phyloP scores from a whole-genome alignment of 1,140 invertebrate species.

The Liolophura sinensis region DNA sequence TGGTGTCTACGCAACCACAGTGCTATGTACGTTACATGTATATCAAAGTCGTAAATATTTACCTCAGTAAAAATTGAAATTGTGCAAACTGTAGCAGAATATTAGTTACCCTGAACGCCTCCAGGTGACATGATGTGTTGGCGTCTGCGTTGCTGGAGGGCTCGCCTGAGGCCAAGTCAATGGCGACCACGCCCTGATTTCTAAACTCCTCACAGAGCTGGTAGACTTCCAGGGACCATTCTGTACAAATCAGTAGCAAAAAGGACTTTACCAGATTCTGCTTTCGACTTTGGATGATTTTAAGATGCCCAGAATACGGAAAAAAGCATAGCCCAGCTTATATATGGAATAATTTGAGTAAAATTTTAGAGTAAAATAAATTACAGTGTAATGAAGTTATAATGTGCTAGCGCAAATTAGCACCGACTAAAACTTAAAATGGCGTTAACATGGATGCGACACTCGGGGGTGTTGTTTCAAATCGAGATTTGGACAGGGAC shows the following conservation, averaged over 20 bases:
- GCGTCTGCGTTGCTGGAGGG: slow-evolving; percentile 36
- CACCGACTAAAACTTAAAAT: too few relatives aligned
- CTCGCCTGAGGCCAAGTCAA: slow-evolving; percentile 67
- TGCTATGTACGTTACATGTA: too few relatives aligned
- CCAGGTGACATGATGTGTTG: slow-evolving; percentile 40
- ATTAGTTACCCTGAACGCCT: slow-evolving; percentile 39
- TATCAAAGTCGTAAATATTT: too few relatives aligned
- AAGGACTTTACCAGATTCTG: background rate
- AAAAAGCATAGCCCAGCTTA: background rate
- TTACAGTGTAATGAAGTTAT: background rate
- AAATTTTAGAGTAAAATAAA: background rate
- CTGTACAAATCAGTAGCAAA: slow-evolving; percentile 35
- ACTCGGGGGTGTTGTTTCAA: too few relatives aligned
- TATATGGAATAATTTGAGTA: background rate
- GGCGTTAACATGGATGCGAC: too few relatives aligned
- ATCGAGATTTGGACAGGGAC: too few relatives aligned
- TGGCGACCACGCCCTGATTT: slow-evolving; percentile 64
- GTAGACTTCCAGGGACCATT: slow-evolving; percentile 60
- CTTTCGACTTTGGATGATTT: background rate
- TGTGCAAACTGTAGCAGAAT: too few relatives aligned
- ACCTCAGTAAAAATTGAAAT: too few relatives aligned
- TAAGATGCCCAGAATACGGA: background rate
- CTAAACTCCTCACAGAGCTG: slow-evolving; percentile 60
- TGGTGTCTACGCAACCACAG: too few relatives aligned
- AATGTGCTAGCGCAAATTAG: background rate